These are phyloP conservation scores for Parus major DNA, from an alignment of 2,113 vertebrate genomes.

Conservation along the genomic window DNA sequence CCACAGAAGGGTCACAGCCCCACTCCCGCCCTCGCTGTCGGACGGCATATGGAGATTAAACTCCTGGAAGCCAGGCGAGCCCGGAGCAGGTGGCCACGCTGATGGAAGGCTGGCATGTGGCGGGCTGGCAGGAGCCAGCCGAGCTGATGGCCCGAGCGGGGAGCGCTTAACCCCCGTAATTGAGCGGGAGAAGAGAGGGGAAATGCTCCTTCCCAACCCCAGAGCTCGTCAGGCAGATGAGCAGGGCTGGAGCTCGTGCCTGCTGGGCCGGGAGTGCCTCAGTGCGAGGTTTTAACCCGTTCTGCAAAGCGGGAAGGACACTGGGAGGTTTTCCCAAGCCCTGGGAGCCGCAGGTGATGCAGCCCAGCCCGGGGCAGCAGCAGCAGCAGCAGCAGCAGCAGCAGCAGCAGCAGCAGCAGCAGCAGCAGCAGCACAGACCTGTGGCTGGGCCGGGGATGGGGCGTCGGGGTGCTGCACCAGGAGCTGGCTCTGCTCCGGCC, in stretches of 20 bases:
- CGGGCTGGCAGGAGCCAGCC: constrained; percentile 24
- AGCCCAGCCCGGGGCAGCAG: background rate
- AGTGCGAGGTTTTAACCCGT: background rate
- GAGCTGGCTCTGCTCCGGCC: constrained; percentile 90
- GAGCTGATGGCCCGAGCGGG: background rate
- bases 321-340: background rate
- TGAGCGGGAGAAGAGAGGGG: background rate
- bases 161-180: background rate
- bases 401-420: background rate
- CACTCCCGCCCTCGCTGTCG: background rate
- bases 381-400: no score
- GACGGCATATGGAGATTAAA: constrained; percentile 53
- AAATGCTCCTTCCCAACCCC: background rate
- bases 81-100: constrained; percentile 62
- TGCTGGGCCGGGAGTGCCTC: background rate
- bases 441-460: constrained; percentile 93
- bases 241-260: background rate
- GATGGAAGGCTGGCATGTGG: constrained; percentile 36
- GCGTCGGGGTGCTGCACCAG: constrained; percentile 92
- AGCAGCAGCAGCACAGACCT: constrained; percentile 73
- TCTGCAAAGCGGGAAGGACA: no score
- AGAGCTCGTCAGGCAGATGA: background rate
- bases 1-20: background rate
- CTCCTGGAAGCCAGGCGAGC: background rate
- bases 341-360: background rate